Evolutionary conservation across 2,888 invertebrate species (phyloP).

Genomic region (Drosophila dives): DNA sequence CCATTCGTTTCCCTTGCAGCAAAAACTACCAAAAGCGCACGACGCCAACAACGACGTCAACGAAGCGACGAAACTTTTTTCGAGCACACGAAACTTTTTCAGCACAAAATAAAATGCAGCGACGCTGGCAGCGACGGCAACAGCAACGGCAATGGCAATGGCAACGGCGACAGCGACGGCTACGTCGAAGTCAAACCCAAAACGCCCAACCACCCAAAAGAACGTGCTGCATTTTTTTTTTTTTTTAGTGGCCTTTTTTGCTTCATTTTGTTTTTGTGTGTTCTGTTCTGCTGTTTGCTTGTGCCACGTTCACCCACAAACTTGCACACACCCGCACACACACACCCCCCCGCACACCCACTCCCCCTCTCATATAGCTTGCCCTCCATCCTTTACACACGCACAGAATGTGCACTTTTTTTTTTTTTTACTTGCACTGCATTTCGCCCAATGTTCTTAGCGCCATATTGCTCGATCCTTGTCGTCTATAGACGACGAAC

Average conservation of each 20-base stretch:
- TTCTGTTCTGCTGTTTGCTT: conserved; percentile 77
- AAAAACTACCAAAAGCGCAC: conserved; percentile 73
- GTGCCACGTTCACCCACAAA: conserved; percentile 38
- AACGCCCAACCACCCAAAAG: conserved; percentile 36
- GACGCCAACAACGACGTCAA: conserved; percentile 72
- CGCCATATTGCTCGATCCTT: conserved; percentile 70
- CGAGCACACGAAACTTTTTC: conserved; percentile 85
- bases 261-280: conserved; percentile 82
- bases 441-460: conserved; percentile 77
- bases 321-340: conserved; percentile 34
- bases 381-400: conserved; percentile 53
- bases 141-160: conserved; percentile 34
- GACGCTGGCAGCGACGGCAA: conserved; percentile 48
- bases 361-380: conserved; percentile 21
- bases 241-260: conserved; percentile 69
- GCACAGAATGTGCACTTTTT: conserved; percentile 65
- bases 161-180: conserved; percentile 32
- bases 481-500: conserved; percentile 30
- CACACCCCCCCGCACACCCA: conserved; percentile 40
- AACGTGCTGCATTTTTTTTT: conserved; percentile 71
- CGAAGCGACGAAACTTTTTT: conserved; percentile 83
- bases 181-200: conserved; percentile 58
- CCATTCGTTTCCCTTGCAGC: conserved; percentile 62
- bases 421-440: conserved; percentile 59
- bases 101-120: conserved; percentile 82